Conservation (phyloP, 2,888 invertebrate species). For the Chloroclystis v-ata region DNA sequence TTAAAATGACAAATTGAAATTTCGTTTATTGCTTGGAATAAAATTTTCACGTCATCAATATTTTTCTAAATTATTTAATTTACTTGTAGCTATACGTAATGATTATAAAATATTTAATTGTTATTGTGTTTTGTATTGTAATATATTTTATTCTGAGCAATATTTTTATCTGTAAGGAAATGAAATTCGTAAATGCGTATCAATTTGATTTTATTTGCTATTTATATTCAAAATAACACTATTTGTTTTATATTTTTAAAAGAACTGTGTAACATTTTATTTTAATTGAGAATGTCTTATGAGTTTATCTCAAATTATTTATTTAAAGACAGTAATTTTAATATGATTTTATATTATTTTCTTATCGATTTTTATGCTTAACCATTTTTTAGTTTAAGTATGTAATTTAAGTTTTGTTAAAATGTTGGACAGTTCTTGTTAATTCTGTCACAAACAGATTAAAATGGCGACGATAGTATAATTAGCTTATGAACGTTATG, state of each 20-base stretch:
- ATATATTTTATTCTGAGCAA: slow-evolving; percentile 21
- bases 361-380: neutral
- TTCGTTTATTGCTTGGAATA: slow-evolving; percentile 21
- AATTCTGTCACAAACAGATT: slow-evolving; percentile 22
- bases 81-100: slow-evolving; percentile 4
- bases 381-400: no score
- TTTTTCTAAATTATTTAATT: neutral
- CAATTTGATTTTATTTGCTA: slow-evolving; percentile 23
- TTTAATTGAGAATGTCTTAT: neutral
- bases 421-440: slow-evolving; percentile 19
- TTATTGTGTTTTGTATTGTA: slow-evolving; percentile 1
- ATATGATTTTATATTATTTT: neutral
- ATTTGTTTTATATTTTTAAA: slow-evolving; percentile 20
- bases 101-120: slow-evolving; percentile 5
- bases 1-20: slow-evolving; percentile 72
- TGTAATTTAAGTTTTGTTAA: neutral
- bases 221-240: slow-evolving; percentile 28
- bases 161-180: neutral
- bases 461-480: slow-evolving; percentile 36
- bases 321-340: no score
- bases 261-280: slow-evolving; percentile 17
- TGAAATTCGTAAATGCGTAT: neutral
- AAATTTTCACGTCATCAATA: slow-evolving; percentile 3
- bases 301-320: neutral
- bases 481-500: slow-evolving; percentile 56